Conservation (phyloP, 2,888 invertebrate genomes). For the Acanthococcus lagerstroemiae region DNA sequence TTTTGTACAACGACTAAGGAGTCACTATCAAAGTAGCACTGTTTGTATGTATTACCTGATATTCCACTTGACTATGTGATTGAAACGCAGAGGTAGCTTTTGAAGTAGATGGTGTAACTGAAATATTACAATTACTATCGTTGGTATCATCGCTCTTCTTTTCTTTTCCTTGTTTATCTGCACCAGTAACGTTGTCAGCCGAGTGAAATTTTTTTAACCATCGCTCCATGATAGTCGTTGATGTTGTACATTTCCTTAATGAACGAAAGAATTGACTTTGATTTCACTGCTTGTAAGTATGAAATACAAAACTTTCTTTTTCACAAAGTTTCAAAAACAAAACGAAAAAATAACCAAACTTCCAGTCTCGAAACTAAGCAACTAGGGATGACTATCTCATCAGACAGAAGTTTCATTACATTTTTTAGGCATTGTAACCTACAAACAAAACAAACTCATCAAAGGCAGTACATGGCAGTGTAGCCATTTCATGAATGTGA, state of each 20-base stretch:
- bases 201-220: neutral
- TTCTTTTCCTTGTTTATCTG: neutral
- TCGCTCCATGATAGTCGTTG: neutral
- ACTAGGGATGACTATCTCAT: neutral
- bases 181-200: neutral
- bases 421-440: too few relatives aligned
- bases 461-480: too few relatives aligned
- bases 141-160: neutral
- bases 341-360: neutral
- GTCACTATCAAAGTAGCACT: too few relatives aligned
- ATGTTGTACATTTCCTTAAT: neutral
- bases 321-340: neutral
- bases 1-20: neutral
- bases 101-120: neutral
- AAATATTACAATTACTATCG: too few relatives aligned
- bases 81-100: too few relatives aligned
- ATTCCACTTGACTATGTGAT: too few relatives aligned
- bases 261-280: neutral
- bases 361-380: neutral
- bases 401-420: neutral
- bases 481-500: too few relatives aligned
- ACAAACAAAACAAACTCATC: too few relatives aligned
- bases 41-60: too few relatives aligned
- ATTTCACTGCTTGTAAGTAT: neutral
- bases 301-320: neutral